Conservation (phyloP, 2,113 vertebrate species). For the Xerus inauris region DNA sequence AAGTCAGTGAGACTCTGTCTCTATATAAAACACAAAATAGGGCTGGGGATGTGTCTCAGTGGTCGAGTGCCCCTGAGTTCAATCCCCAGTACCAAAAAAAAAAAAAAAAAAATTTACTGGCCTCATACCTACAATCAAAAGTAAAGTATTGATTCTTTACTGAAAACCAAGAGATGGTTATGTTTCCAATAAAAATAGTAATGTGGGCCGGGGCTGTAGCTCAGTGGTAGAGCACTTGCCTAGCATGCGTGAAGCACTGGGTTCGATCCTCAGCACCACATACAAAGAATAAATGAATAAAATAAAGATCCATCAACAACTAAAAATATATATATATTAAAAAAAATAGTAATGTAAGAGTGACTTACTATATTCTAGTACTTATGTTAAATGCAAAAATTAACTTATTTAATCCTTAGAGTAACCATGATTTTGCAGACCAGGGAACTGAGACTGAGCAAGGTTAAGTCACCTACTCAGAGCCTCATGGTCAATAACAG, state of each 20-base stretch:
- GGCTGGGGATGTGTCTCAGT: too few relatives aligned
- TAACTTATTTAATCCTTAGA: not conserved
- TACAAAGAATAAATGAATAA: too few relatives aligned
- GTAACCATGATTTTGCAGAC: slow-evolving; percentile 14
- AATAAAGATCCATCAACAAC: too few relatives aligned
- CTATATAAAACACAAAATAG: too few relatives aligned
- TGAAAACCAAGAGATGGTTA: not conserved
- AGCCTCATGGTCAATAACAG: not conserved
- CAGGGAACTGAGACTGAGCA: not conserved
- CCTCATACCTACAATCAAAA: not conserved
- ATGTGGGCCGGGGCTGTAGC: too few relatives aligned
- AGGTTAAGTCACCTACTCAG: not conserved
- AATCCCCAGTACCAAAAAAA: too few relatives aligned
- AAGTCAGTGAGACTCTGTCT: too few relatives aligned
- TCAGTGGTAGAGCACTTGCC: too few relatives aligned
- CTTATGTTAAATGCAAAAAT: not conserved
- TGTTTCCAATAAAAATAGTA: not conserved
- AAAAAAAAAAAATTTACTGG: not conserved
- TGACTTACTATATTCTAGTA: not conserved
- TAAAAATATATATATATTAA: too few relatives aligned
- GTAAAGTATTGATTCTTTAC: not conserved
- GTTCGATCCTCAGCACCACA: too few relatives aligned
- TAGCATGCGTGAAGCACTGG: too few relatives aligned
- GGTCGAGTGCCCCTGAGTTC: too few relatives aligned
- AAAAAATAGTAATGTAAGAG: not conserved